These are phyloP conservation scores for Amblyopsis hoosieri DNA, from an alignment of 2,797 vertebrate genomes.

Conservation along the genomic window DNA sequence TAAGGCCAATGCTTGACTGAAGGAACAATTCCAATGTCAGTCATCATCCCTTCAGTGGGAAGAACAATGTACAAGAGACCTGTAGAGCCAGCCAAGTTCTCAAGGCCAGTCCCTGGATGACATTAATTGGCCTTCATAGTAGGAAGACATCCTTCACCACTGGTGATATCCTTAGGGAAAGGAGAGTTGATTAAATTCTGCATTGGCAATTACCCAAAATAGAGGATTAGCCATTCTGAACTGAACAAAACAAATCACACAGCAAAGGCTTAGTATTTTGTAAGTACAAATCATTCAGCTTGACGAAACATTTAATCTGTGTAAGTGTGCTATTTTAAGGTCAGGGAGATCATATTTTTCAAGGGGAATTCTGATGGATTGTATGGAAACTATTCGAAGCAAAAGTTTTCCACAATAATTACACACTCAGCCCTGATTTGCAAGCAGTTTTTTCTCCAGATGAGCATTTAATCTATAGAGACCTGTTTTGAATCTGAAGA, in stretches of 20 bases:
- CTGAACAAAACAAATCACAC: constrained; percentile 31
- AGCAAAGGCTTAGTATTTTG: constrained; percentile 10
- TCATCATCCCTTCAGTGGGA: constrained; percentile 21
- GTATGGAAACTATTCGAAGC: constrained; percentile 38
- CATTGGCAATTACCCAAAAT: constrained; percentile 59
- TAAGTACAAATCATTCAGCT: constrained; percentile 23
- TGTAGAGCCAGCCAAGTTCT: constrained; percentile 13
- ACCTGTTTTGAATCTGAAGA: constrained; percentile 69
- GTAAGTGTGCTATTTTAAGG: constrained; percentile 33
- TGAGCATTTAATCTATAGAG: constrained; percentile 36
- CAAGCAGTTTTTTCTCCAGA: constrained; percentile 32
- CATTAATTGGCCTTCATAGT: constrained; percentile 24
- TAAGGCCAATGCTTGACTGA: background rate
- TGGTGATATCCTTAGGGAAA: constrained; percentile 50
- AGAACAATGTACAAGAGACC: constrained; percentile 21
- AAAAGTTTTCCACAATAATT: constrained; percentile 46
- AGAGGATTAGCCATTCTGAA: constrained; percentile 57
- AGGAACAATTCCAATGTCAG: constrained; percentile 17
- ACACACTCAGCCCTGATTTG: constrained; percentile 44
- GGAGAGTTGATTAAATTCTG: constrained; percentile 44
- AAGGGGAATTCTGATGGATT: constrained; percentile 7
- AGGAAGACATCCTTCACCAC: constrained; percentile 53
- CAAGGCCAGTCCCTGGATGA: constrained; percentile 17
- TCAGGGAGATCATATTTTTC: constrained; percentile 31
- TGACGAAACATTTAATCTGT: constrained; percentile 9